Base-by-base conservation (phyloP, 2,888 invertebrate genomes). In the Orchestes rusci region DNA sequence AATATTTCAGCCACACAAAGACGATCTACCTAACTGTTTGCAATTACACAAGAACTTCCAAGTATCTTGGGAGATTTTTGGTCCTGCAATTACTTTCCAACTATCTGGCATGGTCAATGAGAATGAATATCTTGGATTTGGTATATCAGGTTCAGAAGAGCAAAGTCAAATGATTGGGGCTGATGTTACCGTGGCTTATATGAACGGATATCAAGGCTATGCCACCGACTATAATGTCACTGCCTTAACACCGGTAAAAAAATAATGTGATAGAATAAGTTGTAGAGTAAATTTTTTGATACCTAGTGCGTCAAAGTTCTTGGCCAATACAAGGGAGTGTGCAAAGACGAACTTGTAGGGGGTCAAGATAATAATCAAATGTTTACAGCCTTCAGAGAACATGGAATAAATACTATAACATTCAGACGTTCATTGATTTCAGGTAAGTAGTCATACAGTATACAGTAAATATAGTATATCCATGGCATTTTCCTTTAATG, bases 51-150 rank as follows among this genome's bases (percentile, higher is more conserved):
- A 82, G 64, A 79, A 86, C 63, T 72, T 82, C 53, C 88, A 89
- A 71, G 76, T 90, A 2, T 81, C 85, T 7, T 93, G 92, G 92
- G 91, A 92, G 65, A 82, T 91, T 17, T 91, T 91, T 67, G 92
- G 92, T 0, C 86, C 84, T 16, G 84, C 84, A 64, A 79, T 93
- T 52, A 92, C 92, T 5, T 73, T 92, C 42, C 84, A 91, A 66
- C 69, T 93, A 8, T 81, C 87, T 8, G 92, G 82, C 1, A 81
- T 84, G 73, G 77, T 86, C 34, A 73, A 64, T 1, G 77, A 78
- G 54, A 73, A 83, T 57, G 89, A 90, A 56, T 93, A 93, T 69
- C 83, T 93, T 79, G 81, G 89, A 10, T 91, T 92, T 67, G 93
- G 93, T 20, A 70, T 91, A 39, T 91, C 91, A 16, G 92, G 92